Conservation (phyloP, 2,797 vertebrate species). For the Halcyon leucocephala region DNA sequence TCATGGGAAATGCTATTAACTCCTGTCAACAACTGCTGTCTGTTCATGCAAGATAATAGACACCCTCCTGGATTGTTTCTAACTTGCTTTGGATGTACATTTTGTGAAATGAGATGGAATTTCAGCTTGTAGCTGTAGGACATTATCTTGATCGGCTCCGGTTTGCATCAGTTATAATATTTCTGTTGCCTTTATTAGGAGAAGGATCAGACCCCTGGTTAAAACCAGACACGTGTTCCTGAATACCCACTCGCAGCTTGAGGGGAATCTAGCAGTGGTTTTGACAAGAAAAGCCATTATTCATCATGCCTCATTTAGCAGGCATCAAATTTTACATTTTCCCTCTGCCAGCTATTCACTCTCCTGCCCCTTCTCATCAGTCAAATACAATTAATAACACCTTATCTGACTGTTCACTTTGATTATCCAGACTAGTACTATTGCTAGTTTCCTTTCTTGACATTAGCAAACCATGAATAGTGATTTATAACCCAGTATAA, state of each 20-base stretch:
- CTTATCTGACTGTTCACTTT: conserved; percentile 64
- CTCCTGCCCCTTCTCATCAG: conserved; percentile 54
- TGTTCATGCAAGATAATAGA: conserved; percentile 53
- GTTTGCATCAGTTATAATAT: conserved; percentile 1
- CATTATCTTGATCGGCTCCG: background rate
- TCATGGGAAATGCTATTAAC: conserved; percentile 42
- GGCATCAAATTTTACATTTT: conserved; percentile 66
- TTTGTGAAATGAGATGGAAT: conserved; percentile 23
- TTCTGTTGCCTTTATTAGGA: conserved; percentile 17
- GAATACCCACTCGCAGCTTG: background rate
- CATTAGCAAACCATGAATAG: conserved; percentile 9
- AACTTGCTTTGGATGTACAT: background rate
- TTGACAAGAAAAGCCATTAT: conserved; percentile 66
- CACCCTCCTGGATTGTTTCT: conserved; percentile 33
- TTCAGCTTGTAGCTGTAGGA: conserved; percentile 33
- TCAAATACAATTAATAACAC: conserved; percentile 66
- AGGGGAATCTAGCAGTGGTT: conserved; percentile 46
- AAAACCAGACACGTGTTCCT: background rate
- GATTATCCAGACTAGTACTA: conserved; percentile 44
- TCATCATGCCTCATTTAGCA: conserved; percentile 72
- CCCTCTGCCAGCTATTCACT: conserved; percentile 56
- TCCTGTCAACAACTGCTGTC: conserved; percentile 38
- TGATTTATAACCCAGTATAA: conserved; percentile 46
- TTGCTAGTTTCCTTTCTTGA: conserved; percentile 45
- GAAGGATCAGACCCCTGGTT: conserved; percentile 17